Percentiles rank a stretch among this genome's conserved stretches.
These are phyloP conservation scores for Cryptus viduatorius DNA, from an alignment of 2,888 invertebrate genomes.

Conservation along the genomic window DNA sequence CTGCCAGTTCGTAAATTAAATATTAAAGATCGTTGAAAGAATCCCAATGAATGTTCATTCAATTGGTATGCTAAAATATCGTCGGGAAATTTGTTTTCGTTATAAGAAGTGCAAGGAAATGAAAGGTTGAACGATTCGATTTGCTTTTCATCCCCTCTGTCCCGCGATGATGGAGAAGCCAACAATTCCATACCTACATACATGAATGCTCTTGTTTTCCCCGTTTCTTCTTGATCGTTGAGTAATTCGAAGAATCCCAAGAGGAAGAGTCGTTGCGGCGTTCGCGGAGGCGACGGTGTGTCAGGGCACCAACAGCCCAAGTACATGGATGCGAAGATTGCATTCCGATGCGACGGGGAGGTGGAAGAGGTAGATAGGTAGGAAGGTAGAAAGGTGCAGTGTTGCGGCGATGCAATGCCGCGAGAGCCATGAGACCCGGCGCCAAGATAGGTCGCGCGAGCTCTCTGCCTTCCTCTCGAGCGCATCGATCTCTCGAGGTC, in stretches of 20 bases:
- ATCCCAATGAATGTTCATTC: not conserved
- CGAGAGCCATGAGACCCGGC: conserved; percentile 20
- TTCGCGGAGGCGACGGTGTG: conserved; percentile 44
- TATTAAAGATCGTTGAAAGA: too few species aligned
- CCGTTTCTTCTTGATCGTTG: conserved; percentile 55
- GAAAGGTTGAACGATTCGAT: not conserved
- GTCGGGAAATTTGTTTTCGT: not conserved
- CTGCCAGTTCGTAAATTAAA: too few species aligned
- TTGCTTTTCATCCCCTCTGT: not conserved
- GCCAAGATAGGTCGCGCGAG: conserved; percentile 48
- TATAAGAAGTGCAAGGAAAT: not conserved
- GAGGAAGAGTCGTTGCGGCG: conserved; percentile 51
- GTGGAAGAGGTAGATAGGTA: not conserved
- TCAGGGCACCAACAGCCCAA: conserved; percentile 43
- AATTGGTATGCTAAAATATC: not conserved
- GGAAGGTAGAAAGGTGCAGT: conserved; percentile 22
- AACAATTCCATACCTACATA: conserved; percentile 1
- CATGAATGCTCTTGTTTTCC: conserved; percentile 25
- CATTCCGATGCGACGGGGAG: conserved; percentile 67
- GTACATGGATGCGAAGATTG: conserved; percentile 67
- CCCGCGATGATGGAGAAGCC: not conserved
- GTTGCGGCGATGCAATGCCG: conserved; percentile 47
- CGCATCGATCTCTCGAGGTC: conserved; percentile 63
- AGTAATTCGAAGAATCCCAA: conserved; percentile 64
- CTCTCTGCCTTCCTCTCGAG: conserved; percentile 40